phyloP scores from a whole-genome alignment of 2,888 invertebrate genomes.

The Acleris literana region DNA sequence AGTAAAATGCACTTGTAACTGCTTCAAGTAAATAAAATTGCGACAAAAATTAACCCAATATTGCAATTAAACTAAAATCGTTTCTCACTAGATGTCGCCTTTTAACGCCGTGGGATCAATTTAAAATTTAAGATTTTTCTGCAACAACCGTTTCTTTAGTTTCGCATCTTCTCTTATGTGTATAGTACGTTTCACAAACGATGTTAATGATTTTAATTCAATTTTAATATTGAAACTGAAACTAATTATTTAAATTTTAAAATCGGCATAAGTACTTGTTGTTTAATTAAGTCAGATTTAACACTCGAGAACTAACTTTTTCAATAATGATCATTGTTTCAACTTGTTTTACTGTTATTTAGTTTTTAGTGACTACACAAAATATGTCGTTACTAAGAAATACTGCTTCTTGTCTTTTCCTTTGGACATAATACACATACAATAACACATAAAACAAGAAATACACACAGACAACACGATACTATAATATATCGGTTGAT shows the following conservation, averaged over 20 bases:
- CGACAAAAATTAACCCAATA: slow-evolving; percentile 22
- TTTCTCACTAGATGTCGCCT: slow-evolving; percentile 1
- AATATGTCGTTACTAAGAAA: too few species aligned
- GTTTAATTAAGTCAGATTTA: too few species aligned
- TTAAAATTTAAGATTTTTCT: background rate
- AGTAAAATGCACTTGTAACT: slow-evolving; percentile 48
- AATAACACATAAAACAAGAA: slow-evolving; percentile 22
- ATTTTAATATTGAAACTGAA: background rate
- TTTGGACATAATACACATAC: slow-evolving; percentile 20
- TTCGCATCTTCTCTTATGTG: background rate
- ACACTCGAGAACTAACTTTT: too few species aligned
- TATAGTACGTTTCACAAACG: too few species aligned
- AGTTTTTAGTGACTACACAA: too few species aligned
- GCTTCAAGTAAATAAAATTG: slow-evolving; percentile 29
- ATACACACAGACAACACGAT: slow-evolving; percentile 7
- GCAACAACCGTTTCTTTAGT: background rate
- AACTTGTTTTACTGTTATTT: too few species aligned
- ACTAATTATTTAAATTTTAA: background rate
- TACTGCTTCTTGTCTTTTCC: background rate
- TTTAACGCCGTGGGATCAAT: too few species aligned
- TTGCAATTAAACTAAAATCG: slow-evolving; percentile 20
- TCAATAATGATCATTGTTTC: too few species aligned
- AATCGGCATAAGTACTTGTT: too few species aligned
- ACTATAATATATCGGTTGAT: slow-evolving; percentile 8
- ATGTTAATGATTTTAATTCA: background rate